Evolutionary conservation across 2,888 invertebrate species (phyloP), one percentile per base, ranked within the genome.

Genomic region (Nudaria mundana): DNA sequence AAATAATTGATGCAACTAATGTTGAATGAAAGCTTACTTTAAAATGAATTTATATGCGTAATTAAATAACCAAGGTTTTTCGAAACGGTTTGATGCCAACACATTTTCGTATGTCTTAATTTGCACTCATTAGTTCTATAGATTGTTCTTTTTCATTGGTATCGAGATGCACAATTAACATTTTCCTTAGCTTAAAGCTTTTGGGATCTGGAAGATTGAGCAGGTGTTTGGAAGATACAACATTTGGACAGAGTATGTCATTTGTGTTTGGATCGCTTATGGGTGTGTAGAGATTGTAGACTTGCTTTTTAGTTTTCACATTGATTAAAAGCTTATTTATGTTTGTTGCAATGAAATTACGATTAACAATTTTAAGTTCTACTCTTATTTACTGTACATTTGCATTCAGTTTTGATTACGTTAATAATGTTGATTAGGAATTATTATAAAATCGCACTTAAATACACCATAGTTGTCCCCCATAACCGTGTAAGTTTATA

Each of bases 21-120:
- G 33, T 11, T 22, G 2, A 24, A 7, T 14, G 28, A 35, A 22
- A 39, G 59, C 52, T 55, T 43, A n/a, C n/a, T n/a, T n/a, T n/a
- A n/a, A 25, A 22, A 3, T 26, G 14, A 28, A 18, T 20, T 4
- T 23, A 14, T n/a, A n/a, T n/a, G n/a, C n/a, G n/a, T n/a, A 28
- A 11, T 24, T 14, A 11, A 3, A 10, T 23, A 20, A 15, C 7
- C 15, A 24, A 7, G 24, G 32, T 10, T 33, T 16, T 11, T 24
- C n/a, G 14, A 14, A 24, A 5, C n/a, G 8, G 4, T 5, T 1
- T 7, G 8, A 24, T 33, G 23, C 22, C 14, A 32, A 33, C 4
- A 24, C 33, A 33, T 15, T 7, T 11, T 11, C 11, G 11, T 3
- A 15, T 15, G 7, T 5, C 1, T n/a, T n/a, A n/a, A n/a, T 16